A percentile compares a stretch with the other conserved stretches of the same genome.
These are phyloP conservation scores for Nilaparvata lugens DNA, from an alignment of 1,140 invertebrate species.

Conservation along the genomic window DNA sequence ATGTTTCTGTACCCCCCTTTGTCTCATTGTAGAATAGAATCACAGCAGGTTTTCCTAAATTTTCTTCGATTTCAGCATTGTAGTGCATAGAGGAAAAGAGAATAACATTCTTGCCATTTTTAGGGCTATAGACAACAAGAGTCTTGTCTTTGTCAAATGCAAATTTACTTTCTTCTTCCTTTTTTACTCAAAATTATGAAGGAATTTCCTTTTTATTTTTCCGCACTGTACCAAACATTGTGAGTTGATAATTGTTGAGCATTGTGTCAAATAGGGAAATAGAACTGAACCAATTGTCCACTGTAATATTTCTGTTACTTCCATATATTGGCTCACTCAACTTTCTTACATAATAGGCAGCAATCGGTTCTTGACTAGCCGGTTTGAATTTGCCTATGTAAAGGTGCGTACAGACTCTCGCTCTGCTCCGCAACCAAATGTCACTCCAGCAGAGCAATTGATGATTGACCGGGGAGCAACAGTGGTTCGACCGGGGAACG, in stretches of 20 bases:
- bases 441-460: no score
- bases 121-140: background rate
- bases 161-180: background rate
- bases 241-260: slow-evolving; percentile 30
- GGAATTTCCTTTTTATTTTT: slow-evolving; percentile 36
- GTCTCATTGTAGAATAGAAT: background rate
- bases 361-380: slow-evolving; percentile 24
- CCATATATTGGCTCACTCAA: slow-evolving; percentile 31
- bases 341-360: slow-evolving; percentile 30
- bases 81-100: background rate
- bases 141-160: background rate
- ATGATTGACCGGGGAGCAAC: no score
- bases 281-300: slow-evolving; percentile 35
- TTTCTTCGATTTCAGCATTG: background rate
- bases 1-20: background rate
- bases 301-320: slow-evolving; percentile 33
- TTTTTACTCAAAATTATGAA: background rate
- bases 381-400: slow-evolving; percentile 31
- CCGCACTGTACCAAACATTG: slow-evolving; percentile 31
- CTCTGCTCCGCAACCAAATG: no score
- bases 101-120: background rate
- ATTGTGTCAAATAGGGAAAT: slow-evolving; percentile 31
- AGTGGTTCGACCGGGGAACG: no score
- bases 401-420: no score
- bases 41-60: background rate